Percentiles rank a stretch among this genome's conserved stretches.
These are phyloP conservation scores for Cremastinae sp. DNA, from an alignment of 2,888 invertebrate species.

Conservation along the genomic window DNA sequence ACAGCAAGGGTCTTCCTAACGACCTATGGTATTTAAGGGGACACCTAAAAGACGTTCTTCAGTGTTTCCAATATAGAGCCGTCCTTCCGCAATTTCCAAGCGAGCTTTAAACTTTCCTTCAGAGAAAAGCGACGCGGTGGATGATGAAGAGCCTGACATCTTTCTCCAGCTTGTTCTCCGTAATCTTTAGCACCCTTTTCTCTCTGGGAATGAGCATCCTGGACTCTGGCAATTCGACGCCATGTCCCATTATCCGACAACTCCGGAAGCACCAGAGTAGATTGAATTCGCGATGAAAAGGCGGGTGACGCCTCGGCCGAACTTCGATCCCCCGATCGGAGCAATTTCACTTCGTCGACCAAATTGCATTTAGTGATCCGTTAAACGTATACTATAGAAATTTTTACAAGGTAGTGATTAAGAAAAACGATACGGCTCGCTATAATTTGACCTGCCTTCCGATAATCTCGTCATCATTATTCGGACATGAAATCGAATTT, in stretches of 20 bases:
- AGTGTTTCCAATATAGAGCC: conserved; percentile 36
- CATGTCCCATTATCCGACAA: conserved; percentile 35
- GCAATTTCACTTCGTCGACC: conserved; percentile 16
- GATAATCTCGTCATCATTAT: no score
- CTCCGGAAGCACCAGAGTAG: conserved; percentile 26
- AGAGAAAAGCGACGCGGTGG: conserved; percentile 4
- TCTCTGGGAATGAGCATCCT: conserved; percentile 23
- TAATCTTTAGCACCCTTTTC: conserved; percentile 7
- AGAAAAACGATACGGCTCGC: no score
- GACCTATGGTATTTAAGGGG: conserved; percentile 3
- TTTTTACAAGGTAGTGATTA: no score
- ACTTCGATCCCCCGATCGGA: no score
- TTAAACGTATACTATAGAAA: conserved; percentile 7
- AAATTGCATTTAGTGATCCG: conserved; percentile 17
- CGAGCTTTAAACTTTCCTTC: conserved; percentile 37
- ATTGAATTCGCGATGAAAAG: conserved; percentile 42
- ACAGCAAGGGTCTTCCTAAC: neutral
- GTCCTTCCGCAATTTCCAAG: neutral
- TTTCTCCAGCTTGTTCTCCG: neutral
- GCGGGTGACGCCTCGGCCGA: no score
- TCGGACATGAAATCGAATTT: no score
- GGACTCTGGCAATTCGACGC: conserved; percentile 22
- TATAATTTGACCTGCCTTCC: no score
- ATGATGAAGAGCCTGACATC: conserved; percentile 5
- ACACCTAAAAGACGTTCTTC: conserved; percentile 20